These are phyloP conservation scores for Drosophila affinis DNA, from an alignment of 2,888 invertebrate species.

Conservation along the genomic window DNA sequence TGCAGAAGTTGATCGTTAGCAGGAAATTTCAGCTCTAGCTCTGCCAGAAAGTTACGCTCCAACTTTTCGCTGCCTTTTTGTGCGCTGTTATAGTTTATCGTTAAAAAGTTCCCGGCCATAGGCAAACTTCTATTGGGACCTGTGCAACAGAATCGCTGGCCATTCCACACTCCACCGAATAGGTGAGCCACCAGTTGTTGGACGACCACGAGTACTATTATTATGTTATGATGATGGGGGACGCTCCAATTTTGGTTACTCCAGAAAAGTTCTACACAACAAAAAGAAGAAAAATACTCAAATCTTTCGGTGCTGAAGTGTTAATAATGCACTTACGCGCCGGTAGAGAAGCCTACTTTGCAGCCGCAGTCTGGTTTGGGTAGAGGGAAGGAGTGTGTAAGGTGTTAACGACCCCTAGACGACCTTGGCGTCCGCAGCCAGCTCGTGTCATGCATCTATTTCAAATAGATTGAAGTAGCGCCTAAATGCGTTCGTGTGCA, in stretches of 20 bases:
- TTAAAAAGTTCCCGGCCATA: constrained; percentile 59
- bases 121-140: constrained; percentile 33
- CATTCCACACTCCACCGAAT: constrained; percentile 4
- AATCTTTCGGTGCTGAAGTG: constrained; percentile 54
- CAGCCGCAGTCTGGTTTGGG: background rate
- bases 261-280: constrained; percentile 3
- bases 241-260: constrained; percentile 10
- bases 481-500: constrained; percentile 67
- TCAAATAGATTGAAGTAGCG: constrained; percentile 68
- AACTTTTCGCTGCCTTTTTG: constrained; percentile 72
- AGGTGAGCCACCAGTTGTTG: constrained; percentile 10
- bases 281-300: background rate
- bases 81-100: constrained; percentile 75
- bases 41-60: constrained; percentile 52
- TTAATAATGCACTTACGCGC: constrained; percentile 68
- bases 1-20: constrained; percentile 71
- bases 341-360: constrained; percentile 45
- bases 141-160: constrained; percentile 23
- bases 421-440: constrained; percentile 46
- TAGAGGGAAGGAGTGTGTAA: background rate
- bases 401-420: constrained; percentile 47
- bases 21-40: constrained; percentile 58
- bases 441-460: constrained; percentile 56
- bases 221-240: constrained; percentile 1
- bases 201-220: background rate